Evolutionary conservation across 2,113 vertebrate species (phyloP).

Genomic region (Pelmatolapia mariae): DNA sequence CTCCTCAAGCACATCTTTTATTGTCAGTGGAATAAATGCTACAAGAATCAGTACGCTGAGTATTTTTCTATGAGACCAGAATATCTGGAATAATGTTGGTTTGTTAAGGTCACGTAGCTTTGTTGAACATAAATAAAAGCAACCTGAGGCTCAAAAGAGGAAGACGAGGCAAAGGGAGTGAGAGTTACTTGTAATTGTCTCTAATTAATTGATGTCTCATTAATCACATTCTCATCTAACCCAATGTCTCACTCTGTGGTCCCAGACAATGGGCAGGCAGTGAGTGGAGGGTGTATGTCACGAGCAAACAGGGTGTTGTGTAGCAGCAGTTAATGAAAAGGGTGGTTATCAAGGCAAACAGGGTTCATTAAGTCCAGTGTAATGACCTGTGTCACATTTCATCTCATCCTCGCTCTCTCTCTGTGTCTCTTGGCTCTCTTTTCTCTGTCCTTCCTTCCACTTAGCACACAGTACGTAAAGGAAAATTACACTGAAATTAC

Average conservation of each 20-base stretch:
- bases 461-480: not conserved
- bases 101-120: not conserved
- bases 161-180: not conserved
- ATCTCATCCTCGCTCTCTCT: not conserved
- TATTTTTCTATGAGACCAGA: not conserved
- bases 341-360: slow-evolving; percentile 51
- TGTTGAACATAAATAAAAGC: not conserved
- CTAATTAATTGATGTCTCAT: slow-evolving; percentile 44
- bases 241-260: slow-evolving; percentile 22
- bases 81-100: not conserved
- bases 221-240: slow-evolving; percentile 48
- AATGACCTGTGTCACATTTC: slow-evolving; percentile 56
- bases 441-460: not conserved
- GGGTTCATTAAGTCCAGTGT: slow-evolving; percentile 54
- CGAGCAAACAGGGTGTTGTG: slow-evolving; percentile 19
- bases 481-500: not conserved
- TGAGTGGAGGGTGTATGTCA: not conserved
- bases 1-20: not conserved
- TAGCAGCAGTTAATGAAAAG: slow-evolving; percentile 49
- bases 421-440: not conserved
- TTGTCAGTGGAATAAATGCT: not conserved
- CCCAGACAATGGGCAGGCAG: not conserved
- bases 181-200: slow-evolving; percentile 27
- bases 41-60: not conserved
- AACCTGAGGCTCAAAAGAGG: not conserved